Base-by-base conservation (phyloP, 2,797 vertebrate species). In the Todus mexicanus region DNA sequence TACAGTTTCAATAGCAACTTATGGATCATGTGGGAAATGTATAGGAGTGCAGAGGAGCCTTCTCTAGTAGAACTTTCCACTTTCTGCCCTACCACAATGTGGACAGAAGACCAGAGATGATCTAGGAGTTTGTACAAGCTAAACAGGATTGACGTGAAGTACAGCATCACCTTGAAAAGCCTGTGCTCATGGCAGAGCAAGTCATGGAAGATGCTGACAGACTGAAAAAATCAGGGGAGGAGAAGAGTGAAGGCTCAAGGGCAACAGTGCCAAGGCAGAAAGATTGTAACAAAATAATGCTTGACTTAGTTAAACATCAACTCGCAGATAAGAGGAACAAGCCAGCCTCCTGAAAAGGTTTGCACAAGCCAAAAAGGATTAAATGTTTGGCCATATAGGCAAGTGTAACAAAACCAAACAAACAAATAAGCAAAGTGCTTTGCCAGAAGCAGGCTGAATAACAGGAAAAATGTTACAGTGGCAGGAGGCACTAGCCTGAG, bases 291-390 rank as follows among this genome's bases (percentile, higher is more conserved):
- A 73, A 81, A 95, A 47, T 31, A 71, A 59, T 16, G 21, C 56
- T 68, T 51, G 17, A 14, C 56, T 90, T 71, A 48, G 68, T 87
- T 94, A 89, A 94, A 73, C 43, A 64, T 89, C 71, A 71, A 40
- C 75, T 87, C 27, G 35, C 6, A 40, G 57, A 20, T 64, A 83
- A 79, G 38, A 84, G 56, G 37, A 79, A 38, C 7, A 38, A 78
- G 47, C 19, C 57, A 81, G n/a, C 5, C 45, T 53, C 35, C 45
- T 68, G 45, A 26, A 73, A 80, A 50, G 6, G 23, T 65, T 77
- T 70, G 47, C 60, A 73, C 12, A 86, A 78, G 33, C 54, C 50
- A 29, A 47, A n/a, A 61, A 63, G 35, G n/a, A 72, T 78, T 42
- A 72, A 47, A 12, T 12, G 9, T 21, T 65, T 53, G 47, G 22